A percentile compares a stretch with the other conserved stretches of the same genome.
These are phyloP conservation scores for Stercorarius parasiticus DNA, from an alignment of 2,113 vertebrate species.

Conservation along the genomic window DNA sequence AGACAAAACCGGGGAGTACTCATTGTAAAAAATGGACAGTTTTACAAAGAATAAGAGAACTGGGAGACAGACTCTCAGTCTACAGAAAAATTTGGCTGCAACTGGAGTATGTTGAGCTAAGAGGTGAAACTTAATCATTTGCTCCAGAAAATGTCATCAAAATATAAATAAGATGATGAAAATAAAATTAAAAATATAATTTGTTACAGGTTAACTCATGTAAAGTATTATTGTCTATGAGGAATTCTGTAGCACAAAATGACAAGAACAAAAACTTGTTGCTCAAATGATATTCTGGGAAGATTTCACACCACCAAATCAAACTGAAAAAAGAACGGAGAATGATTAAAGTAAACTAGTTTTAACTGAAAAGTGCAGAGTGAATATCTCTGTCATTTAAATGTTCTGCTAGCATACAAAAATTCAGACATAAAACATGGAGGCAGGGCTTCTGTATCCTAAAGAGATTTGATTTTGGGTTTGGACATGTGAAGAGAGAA, in stretches of 20 bases:
- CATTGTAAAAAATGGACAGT: background rate
- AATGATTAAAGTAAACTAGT: background rate
- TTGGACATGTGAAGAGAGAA: constrained; percentile 17
- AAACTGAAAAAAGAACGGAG: background rate
- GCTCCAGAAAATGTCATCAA: background rate
- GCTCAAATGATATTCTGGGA: background rate
- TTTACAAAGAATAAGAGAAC: background rate
- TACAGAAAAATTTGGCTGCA: background rate
- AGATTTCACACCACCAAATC: background rate
- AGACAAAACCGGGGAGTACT: background rate
- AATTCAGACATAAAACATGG: constrained; percentile 25
- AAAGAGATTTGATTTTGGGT: background rate
- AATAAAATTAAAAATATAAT: background rate
- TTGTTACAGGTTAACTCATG: background rate
- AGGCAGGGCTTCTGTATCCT: constrained; percentile 14
- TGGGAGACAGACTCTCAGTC: background rate
- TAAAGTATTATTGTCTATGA: background rate
- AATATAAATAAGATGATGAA: background rate
- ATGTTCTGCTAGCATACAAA: background rate
- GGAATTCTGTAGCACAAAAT: background rate
- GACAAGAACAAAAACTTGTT: background rate
- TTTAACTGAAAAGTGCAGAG: background rate
- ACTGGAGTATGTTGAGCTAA: background rate
- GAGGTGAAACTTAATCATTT: background rate
- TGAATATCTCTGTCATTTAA: background rate